Evolutionary conservation across 1,140 invertebrate species (phyloP).

Genomic region (Lasioglossum baleicum): DNA sequence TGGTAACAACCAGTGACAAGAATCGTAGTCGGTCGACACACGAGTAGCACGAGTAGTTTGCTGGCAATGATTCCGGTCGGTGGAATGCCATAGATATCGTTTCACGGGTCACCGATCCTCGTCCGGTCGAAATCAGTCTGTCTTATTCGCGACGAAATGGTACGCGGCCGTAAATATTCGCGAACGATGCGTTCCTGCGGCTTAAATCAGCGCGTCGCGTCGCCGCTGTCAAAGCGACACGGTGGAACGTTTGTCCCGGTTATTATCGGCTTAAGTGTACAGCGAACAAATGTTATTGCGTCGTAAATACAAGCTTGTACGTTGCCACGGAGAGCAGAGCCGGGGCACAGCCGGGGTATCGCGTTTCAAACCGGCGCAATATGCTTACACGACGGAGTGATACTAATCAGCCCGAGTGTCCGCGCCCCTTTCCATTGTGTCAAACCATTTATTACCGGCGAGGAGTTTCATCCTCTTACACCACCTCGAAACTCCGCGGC

Average conservation of each 20-base stretch:
- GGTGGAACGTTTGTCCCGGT: constrained; percentile 51
- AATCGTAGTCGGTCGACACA: too few species aligned
- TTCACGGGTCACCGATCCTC: not conserved
- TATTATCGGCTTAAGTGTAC: constrained; percentile 62
- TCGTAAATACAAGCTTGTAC: constrained; percentile 58
- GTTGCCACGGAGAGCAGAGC: not conserved
- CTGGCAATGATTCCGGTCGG: not conserved
- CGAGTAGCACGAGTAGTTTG: too few species aligned
- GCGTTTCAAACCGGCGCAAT: constrained; percentile 56
- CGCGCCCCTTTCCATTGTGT: constrained; percentile 65
- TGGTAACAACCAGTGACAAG: too few species aligned
- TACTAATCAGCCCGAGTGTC: constrained; percentile 61
- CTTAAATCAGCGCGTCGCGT: constrained; percentile 48
- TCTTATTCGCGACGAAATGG: constrained; percentile 17
- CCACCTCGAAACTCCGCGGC: constrained; percentile 27
- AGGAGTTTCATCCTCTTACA: constrained; percentile 55
- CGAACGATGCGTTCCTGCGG: constrained; percentile 32
- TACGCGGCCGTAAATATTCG: constrained; percentile 37
- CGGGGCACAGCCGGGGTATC: constrained; percentile 19
- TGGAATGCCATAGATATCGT: not conserved
- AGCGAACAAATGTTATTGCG: constrained; percentile 58
- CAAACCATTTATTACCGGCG: constrained; percentile 63
- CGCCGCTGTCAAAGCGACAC: constrained; percentile 23
- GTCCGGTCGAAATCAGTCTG: not conserved
- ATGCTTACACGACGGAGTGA: constrained; percentile 39